Percentiles rank a stretch among this genome's conserved stretches.
phyloP scores from a whole-genome alignment of 2,113 vertebrate species.

The Austrofundulus limnaeus region DNA sequence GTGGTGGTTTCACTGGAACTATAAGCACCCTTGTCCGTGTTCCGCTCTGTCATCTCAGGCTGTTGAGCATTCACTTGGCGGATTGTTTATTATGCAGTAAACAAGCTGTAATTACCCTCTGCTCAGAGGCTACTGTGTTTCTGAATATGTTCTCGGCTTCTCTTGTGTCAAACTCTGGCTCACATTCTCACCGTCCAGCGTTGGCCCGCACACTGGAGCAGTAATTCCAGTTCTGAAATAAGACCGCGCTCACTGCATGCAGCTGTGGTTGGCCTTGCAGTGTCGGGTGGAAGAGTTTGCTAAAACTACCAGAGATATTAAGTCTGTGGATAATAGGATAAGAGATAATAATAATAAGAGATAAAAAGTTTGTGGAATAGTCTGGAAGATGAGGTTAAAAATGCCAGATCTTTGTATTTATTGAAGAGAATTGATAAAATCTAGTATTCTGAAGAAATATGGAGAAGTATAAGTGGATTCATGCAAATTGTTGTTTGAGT shows the following conservation, averaged over 20 bases:
- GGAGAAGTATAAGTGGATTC: too few species aligned
- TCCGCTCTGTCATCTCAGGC: conserved; percentile 4
- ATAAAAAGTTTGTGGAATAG: too few species aligned
- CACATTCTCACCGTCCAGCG: conserved; percentile 54
- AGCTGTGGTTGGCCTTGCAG: background rate
- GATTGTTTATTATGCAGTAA: conserved; percentile 33
- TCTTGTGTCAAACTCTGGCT: conserved; percentile 40
- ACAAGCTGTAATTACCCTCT: conserved; percentile 28
- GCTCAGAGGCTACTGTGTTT: conserved; percentile 2
- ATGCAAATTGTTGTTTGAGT: too few species aligned
- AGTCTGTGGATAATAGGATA: too few species aligned
- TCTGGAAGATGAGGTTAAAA: too few species aligned
- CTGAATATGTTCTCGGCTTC: conserved; percentile 29
- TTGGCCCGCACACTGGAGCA: conserved; percentile 16
- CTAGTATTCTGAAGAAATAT: too few species aligned
- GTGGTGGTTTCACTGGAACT: background rate
- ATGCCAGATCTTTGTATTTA: too few species aligned
- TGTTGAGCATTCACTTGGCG: background rate
- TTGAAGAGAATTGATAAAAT: too few species aligned
- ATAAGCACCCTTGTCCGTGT: conserved; percentile 8
- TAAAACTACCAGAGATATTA: background rate
- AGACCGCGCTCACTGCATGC: conserved; percentile 22
- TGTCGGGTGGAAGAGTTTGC: background rate
- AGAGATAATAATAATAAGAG: too few species aligned
- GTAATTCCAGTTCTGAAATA: conserved; percentile 53